A percentile compares a stretch with the other conserved stretches of the same genome.
These are phyloP conservation scores for Cecidostiba fungosa DNA, from an alignment of 2,888 invertebrate genomes.

Conservation along the genomic window DNA sequence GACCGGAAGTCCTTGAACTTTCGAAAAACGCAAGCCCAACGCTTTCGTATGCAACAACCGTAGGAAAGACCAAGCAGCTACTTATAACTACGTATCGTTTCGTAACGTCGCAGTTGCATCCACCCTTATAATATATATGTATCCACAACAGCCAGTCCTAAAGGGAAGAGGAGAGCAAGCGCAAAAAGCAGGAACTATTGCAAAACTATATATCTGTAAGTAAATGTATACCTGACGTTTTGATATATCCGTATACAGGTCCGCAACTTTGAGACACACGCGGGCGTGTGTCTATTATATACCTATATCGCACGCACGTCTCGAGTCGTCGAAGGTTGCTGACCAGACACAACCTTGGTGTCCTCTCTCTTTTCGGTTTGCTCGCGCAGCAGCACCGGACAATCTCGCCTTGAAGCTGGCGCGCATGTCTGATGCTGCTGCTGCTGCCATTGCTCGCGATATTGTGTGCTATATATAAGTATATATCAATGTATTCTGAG, in stretches of 20 bases:
- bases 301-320: slow-evolving; percentile 21
- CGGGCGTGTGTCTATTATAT: not conserved
- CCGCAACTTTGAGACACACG: not conserved
- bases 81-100: not conserved
- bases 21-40: slow-evolving; percentile 6
- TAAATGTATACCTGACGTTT: no score
- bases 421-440: slow-evolving; percentile 3
- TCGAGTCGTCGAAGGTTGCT: slow-evolving; percentile 64
- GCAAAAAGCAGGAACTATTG: not conserved
- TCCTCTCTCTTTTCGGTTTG: slow-evolving; percentile 65
- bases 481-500: not conserved
- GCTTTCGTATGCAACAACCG: no score
- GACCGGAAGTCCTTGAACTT: not conserved
- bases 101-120: not conserved
- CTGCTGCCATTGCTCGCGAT: not conserved
- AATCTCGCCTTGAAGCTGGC: slow-evolving; percentile 10
- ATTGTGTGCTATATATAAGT: not conserved
- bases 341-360: slow-evolving; percentile 71
- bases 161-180: not conserved
- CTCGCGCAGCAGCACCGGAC: slow-evolving; percentile 16
- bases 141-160: not conserved
- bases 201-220: not conserved
- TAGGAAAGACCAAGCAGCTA: no score
- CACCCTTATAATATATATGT: not conserved
- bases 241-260: not conserved